Evolutionary conservation across 2,888 invertebrate genomes (phyloP), one percentile per base, ranked within the genome.

Genomic region (Amblyjoppa proteus): DNA sequence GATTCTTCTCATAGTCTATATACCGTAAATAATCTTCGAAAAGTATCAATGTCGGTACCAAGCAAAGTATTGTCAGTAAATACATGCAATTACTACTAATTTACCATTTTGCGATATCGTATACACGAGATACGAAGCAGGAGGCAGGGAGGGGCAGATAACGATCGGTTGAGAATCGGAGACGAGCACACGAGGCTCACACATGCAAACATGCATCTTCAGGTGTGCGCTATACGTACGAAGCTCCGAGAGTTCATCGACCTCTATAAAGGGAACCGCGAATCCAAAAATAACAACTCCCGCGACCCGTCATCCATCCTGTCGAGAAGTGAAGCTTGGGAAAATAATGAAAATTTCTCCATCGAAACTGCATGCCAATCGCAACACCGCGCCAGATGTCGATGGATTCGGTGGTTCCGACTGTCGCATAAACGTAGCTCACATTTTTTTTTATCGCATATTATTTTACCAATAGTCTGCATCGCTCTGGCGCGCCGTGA

Each of bases 181-280:
- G 5, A 25, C 58, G 56, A 41, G 61, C 28, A 41, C 58, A 58
- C 25, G 28, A 20, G 58, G 34, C 34, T 61, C 61, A 61, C 31
- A 31, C 31, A 61, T 61, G 25, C 31, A 13, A 25, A 31, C 25
- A 3, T 61, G 25, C 25, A 38, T 66, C 16, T 64, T 31, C 11
- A 7, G n/a, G 38, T 66, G n/a, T 61, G 61, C 58, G 41, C 34
- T 76, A 3, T 34, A 77, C 34, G 51, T 45, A 31, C 0, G 9
- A 75, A 66, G 66, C 31, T 34, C 3, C 38, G 66, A 68, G 56
- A 77, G 77, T 68, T 69, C 53, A 53, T 76, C 66, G 66, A 66
- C 68, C 77, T 56, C 77, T 16, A 69, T 68, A 77, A 13, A 69
- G 71, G 31, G 28, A 31, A 41, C 16, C 53, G n/a, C 28, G 51